Evolutionary conservation across 2,797 vertebrate species (phyloP).

Genomic region (Zalophus californianus): DNA sequence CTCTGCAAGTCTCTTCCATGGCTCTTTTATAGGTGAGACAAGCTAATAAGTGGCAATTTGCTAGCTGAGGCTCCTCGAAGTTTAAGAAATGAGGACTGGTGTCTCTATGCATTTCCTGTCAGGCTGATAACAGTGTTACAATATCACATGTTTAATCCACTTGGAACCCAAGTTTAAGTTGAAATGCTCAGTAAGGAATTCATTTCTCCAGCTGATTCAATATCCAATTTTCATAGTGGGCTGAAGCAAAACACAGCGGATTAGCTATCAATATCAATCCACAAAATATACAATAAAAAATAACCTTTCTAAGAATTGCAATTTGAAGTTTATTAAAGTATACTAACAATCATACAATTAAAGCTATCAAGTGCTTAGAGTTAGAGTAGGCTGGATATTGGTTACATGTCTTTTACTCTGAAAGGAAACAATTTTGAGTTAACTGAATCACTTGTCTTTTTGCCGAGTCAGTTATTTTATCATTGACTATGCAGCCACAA

Average conservation of each 20-base stretch:
- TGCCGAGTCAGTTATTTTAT: slow-evolving; percentile 26
- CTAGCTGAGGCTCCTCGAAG: slow-evolving; percentile 85
- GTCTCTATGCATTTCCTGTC: slow-evolving; percentile 83
- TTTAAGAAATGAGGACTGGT: slow-evolving; percentile 84
- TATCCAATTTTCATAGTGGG: slow-evolving; percentile 74
- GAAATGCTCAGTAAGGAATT: slow-evolving; percentile 77
- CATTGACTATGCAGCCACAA: not conserved
- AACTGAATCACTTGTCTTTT: slow-evolving; percentile 49
- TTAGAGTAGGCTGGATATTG: not conserved
- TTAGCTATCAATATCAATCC: slow-evolving; percentile 67
- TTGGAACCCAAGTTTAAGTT: slow-evolving; percentile 82
- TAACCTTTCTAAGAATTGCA: not conserved
- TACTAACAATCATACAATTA: slow-evolving; percentile 51
- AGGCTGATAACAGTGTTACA: slow-evolving; percentile 85
- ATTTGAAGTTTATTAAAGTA: slow-evolving; percentile 67
- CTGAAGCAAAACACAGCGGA: slow-evolving; percentile 59
- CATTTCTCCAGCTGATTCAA: slow-evolving; percentile 63
- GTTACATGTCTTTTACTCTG: slow-evolving; percentile 52
- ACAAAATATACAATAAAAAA: slow-evolving; percentile 79
- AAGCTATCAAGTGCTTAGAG: slow-evolving; percentile 58
- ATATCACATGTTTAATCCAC: slow-evolving; percentile 83
- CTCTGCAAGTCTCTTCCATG: slow-evolving; percentile 84
- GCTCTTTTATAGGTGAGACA: slow-evolving; percentile 91
- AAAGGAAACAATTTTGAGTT: slow-evolving; percentile 65
- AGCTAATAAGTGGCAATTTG: slow-evolving; percentile 91